Conservation (phyloP, 1,140 invertebrate species). For the Neodiprion virginianus region DNA sequence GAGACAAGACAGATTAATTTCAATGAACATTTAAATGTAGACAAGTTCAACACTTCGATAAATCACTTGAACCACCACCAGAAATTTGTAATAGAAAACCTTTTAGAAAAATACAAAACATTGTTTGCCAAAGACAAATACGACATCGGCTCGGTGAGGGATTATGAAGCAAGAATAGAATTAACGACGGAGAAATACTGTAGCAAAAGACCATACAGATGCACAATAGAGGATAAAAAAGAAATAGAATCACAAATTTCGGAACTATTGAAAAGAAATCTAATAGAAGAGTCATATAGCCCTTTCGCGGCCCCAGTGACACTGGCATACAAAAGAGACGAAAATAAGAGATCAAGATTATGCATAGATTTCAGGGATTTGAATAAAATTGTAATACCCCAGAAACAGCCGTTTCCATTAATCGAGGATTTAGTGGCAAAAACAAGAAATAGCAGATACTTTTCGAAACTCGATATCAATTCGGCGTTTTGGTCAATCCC, state of each 20-base stretch:
- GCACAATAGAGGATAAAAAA: conserved; percentile 21
- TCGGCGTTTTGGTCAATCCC: conserved; percentile 38
- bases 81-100: background rate
- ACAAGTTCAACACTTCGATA: no score
- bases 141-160: conserved; percentile 21
- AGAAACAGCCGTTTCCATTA: conserved; percentile 37
- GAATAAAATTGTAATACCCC: conserved; percentile 36
- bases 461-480: conserved; percentile 34
- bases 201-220: conserved; percentile 30
- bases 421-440: conserved; percentile 34
- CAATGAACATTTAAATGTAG: no score
- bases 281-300: conserved; percentile 24
- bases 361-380: conserved; percentile 37
- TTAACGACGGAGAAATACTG: conserved; percentile 27
- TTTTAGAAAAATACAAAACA: conserved; percentile 20
- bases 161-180: conserved; percentile 26
- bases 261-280: conserved; percentile 17
- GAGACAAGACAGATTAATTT: no score
- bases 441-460: conserved; percentile 28
- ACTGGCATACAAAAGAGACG: conserved; percentile 29
- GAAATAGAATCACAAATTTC: conserved; percentile 27
- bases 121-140: conserved; percentile 21
- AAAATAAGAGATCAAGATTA: conserved; percentile 29
- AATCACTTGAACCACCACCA: no score
- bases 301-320: conserved; percentile 27